These are phyloP conservation scores for Phocoena phocoena DNA, from an alignment of 2,113 vertebrate species.

Conservation along the genomic window DNA sequence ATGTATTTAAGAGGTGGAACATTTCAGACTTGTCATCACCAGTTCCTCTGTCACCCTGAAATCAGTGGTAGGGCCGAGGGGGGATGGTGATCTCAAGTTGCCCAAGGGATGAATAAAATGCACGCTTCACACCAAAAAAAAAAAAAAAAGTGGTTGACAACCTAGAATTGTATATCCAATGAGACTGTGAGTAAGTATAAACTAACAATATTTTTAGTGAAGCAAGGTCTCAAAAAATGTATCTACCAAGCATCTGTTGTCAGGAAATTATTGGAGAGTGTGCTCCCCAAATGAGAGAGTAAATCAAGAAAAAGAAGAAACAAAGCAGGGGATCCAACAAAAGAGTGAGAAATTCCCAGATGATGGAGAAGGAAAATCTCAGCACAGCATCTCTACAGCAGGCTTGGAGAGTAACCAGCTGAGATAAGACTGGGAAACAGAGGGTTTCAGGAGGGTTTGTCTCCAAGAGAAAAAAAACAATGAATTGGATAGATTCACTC, in stretches of 20 bases:
- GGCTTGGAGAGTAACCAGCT: neutral
- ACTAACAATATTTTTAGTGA: neutral
- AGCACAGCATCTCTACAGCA: neutral
- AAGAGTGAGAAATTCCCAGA: neutral
- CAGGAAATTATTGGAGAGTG: neutral
- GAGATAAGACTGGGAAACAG: neutral
- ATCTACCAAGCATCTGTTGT: neutral
- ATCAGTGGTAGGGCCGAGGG: neutral
- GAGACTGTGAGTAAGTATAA: neutral
- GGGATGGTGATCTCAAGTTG: neutral
- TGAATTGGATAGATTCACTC: neutral
- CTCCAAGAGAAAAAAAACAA: neutral
- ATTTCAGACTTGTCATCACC: neutral
- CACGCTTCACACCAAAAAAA: neutral
- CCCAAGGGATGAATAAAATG: conserved; percentile 23
- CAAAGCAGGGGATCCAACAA: neutral
- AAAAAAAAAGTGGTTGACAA: neutral
- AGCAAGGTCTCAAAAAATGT: neutral
- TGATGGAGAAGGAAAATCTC: neutral
- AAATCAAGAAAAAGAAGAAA: neutral
- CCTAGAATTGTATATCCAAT: neutral
- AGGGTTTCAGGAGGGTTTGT: neutral
- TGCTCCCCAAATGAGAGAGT: neutral
- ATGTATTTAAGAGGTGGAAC: neutral
- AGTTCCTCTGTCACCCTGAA: neutral